Conservation (phyloP, 2,113 vertebrate genomes). For the Rallus limicola region DNA sequence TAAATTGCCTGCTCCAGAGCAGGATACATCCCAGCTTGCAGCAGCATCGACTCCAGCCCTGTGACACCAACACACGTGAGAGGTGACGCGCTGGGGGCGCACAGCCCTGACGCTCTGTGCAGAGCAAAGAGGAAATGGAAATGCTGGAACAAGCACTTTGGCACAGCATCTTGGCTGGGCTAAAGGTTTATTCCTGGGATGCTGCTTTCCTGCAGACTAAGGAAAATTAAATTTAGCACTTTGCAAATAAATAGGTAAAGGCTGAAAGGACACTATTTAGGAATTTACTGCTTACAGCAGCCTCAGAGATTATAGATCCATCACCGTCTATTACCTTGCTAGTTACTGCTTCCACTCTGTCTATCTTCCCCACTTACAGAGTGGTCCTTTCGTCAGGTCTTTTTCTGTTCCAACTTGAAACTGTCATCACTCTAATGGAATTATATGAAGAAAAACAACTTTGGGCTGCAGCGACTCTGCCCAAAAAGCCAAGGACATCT, state of each 20-base stretch:
- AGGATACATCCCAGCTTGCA: not conserved
- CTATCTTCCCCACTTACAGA: constrained; percentile 47
- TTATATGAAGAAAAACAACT: constrained; percentile 42
- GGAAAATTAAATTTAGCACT: constrained; percentile 74
- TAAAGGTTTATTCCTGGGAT: constrained; percentile 69
- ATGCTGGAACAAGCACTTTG: constrained; percentile 57
- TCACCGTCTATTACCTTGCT: constrained; percentile 65
- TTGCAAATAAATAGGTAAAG: constrained; percentile 74
- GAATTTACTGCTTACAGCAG: constrained; percentile 66
- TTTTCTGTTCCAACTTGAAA: constrained; percentile 51
- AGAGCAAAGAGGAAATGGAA: constrained; percentile 44
- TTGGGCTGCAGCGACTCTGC: not conserved
- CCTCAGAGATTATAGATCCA: constrained; percentile 67
- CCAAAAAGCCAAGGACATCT: constrained; percentile 56
- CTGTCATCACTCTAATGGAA: constrained; percentile 67
- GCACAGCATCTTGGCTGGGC: constrained; percentile 58
- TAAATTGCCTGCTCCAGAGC: not conserved
- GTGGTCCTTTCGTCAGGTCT: constrained; percentile 53
- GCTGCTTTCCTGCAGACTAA: constrained; percentile 67
- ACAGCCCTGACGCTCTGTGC: not conserved
- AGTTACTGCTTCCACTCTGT: constrained; percentile 61
- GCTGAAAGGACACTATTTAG: constrained; percentile 71
- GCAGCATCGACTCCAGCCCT: not conserved
- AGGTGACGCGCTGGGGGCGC: not conserved
- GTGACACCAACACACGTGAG: not conserved